Percentiles rank a stretch among this genome's conserved stretches.
phyloP scores from a whole-genome alignment of 2,797 vertebrate genomes.

The Gambelia wislizenii region DNA sequence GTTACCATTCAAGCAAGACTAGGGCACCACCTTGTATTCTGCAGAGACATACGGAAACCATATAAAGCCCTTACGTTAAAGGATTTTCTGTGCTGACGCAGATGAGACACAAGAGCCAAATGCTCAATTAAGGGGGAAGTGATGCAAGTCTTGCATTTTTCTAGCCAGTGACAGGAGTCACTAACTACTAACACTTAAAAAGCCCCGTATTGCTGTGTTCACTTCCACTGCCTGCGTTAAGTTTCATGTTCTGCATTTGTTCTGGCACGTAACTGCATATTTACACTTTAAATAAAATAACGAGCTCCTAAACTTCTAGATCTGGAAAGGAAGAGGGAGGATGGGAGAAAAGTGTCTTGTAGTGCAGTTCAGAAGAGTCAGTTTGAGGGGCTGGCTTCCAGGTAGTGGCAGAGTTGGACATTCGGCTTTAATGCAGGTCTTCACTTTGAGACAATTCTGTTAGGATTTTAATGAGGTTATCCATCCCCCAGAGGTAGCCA shows the following conservation, averaged over 20 bases:
- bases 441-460: conserved; percentile 79
- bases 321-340: conserved; percentile 25
- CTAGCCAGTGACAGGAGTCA: neutral
- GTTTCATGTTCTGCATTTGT: conserved; percentile 65
- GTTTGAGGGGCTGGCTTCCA: conserved; percentile 52
- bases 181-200: accelerated
- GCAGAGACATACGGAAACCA: neutral
- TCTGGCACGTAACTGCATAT: conserved; percentile 62
- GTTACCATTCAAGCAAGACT: neutral
- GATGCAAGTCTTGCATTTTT: neutral
- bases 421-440: conserved; percentile 70
- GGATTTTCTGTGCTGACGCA: neutral
- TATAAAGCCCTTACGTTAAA: neutral
- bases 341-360: conserved; percentile 77
- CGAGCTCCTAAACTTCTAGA: conserved; percentile 60
- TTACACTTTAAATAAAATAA: conserved; percentile 73
- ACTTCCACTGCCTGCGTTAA: conserved; percentile 22
- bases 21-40: neutral
- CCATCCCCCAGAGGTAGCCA: conserved; percentile 93
- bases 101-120: conserved; percentile 20
- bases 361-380: conserved; percentile 77
- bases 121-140: accelerated
- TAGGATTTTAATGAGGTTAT: conserved; percentile 94
- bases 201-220: neutral
- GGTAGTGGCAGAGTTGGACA: conserved; percentile 40